A percentile compares a stretch with the other conserved stretches of the same genome.
phyloP scores from a whole-genome alignment of 2,797 vertebrate genomes.

The Protosalanx chinensis region DNA sequence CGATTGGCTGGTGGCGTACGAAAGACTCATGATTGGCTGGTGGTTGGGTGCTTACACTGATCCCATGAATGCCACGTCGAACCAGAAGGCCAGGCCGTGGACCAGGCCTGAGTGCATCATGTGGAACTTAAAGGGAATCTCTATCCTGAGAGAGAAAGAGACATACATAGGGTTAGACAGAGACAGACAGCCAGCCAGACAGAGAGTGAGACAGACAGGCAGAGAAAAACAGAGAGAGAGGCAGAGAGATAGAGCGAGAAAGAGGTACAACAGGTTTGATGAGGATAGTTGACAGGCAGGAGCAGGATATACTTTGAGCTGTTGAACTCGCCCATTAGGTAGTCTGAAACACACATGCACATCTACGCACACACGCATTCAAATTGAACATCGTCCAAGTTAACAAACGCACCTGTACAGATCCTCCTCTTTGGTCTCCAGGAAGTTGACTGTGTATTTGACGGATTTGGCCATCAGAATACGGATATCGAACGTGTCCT shows the following conservation, averaged over 20 bases:
- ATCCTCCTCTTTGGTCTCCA: conserved; percentile 95
- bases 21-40: too few species aligned
- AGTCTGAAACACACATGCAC: background rate
- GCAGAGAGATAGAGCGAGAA: background rate
- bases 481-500: conserved; percentile 97
- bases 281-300: background rate
- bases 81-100: conserved; percentile 95
- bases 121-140: conserved; percentile 98
- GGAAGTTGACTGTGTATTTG: conserved; percentile 95
- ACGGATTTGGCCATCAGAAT: conserved; percentile 97
- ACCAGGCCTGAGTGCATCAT: conserved; percentile 96
- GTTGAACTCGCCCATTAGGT: too few species aligned
- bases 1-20: too few species aligned
- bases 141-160: conserved; percentile 77
- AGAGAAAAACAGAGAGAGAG: too few species aligned
- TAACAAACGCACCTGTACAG: conserved; percentile 82
- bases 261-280: background rate
- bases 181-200: too few species aligned
- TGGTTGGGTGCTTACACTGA: conserved; percentile 78
- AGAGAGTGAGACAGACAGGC: too few species aligned
- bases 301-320: background rate
- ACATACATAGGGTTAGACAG: too few species aligned
- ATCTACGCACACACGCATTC: background rate
- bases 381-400: background rate
- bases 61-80: conserved; percentile 94